Conservation (phyloP, 2,888 invertebrate genomes). For the Phortica okadai region DNA sequence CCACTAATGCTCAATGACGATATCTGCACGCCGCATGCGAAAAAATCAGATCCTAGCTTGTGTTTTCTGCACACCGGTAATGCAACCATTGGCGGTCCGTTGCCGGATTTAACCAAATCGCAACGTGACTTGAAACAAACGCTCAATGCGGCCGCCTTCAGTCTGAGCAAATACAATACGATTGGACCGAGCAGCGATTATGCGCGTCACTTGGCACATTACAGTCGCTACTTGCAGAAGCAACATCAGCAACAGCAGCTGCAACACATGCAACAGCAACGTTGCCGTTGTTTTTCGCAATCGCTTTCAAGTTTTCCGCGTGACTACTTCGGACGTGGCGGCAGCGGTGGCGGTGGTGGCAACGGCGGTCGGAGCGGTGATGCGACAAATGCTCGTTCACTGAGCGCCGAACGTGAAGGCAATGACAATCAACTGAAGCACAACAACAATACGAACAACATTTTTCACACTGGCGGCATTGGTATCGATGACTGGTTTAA, state of each 20-base stretch:
- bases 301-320: constrained; percentile 75
- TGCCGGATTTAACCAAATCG: constrained; percentile 42
- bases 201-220: constrained; percentile 72
- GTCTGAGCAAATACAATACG: constrained; percentile 74
- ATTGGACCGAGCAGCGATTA: constrained; percentile 76
- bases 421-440: constrained; percentile 37
- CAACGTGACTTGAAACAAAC: constrained; percentile 49
- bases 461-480: constrained; percentile 43
- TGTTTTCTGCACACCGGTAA: constrained; percentile 60
- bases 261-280: constrained; percentile 67
- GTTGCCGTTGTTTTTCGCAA: constrained; percentile 75
- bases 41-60: constrained; percentile 69
- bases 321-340: constrained; percentile 59
- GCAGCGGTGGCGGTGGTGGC: constrained; percentile 43
- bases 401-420: constrained; percentile 4
- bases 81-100: constrained; percentile 24
- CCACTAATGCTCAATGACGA: constrained; percentile 64
- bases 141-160: constrained; percentile 32
- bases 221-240: constrained; percentile 69
- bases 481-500: not conserved
- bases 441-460: constrained; percentile 34
- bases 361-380: constrained; percentile 38
- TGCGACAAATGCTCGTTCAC: not conserved
- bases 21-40: constrained; percentile 65
- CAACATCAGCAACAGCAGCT: constrained; percentile 68